Evolutionary conservation across 2,888 invertebrate species (phyloP), one percentile per base, ranked within the genome.

Genomic region (Tetragnatha montana): DNA sequence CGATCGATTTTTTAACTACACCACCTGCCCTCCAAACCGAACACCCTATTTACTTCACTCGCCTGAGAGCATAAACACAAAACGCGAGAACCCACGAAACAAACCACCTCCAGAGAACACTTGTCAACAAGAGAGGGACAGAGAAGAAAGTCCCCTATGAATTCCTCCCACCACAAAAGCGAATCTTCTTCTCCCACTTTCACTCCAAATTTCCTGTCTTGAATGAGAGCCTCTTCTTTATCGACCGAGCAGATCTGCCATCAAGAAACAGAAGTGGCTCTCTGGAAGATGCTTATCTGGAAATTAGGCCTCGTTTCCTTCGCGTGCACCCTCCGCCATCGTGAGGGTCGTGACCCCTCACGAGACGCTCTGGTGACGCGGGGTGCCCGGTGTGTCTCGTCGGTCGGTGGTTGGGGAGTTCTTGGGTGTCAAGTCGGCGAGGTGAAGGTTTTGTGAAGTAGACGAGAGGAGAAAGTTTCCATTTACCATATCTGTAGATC

Each of bases 271-370:
- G 81, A 19, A 81, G 82, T 82, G 71, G 51, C 21, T 82, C 50
- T 74, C 35, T 35, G 35, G 14, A 73, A 60, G 60, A 82, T 82
- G 82, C 71, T 73, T 82, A 82, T 82, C 82, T 73, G 82, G 74
- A 82, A 82, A 82, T 82, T 82, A 82, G 82, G 74, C 22, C 21
- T 8, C 60, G 60, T 12, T 60, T 10, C 14, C 60, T 60, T 60
- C 60, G 60, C 60, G 60, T 60, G 60, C 60, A 60, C 60, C 14
- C 14, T 60, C 60, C 6, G n/a, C n/a, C 6, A 4, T 35, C 35
- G 35, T 35, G 35, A 35, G 35, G 35, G 35, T 35, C 35, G 35
- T 35, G 35, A 35, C 35, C 35, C 35, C 35, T 35, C 35, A 35
- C 35, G 35, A 35, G 35, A 35, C 35, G 35, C 35, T 35, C 35